A percentile compares a stretch with the other conserved stretches of the same genome.
These are phyloP conservation scores for Drosophila lacicola DNA, from an alignment of 2,888 invertebrate genomes.

Conservation along the genomic window DNA sequence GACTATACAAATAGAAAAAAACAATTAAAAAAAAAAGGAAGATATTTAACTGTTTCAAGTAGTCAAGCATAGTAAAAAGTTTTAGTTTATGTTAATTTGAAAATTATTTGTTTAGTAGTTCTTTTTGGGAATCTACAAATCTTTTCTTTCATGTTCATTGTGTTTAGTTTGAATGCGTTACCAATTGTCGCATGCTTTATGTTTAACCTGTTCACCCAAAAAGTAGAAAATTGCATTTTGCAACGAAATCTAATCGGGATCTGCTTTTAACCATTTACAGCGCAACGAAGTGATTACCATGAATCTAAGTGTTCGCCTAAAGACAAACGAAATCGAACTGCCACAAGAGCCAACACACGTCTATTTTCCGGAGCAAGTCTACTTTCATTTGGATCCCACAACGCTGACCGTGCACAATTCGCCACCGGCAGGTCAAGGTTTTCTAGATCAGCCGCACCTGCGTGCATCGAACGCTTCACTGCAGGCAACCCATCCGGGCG, in stretches of 20 bases:
- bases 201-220: constrained; percentile 22
- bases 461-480: constrained; percentile 79
- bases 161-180: constrained; percentile 50
- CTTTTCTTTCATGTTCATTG: constrained; percentile 26
- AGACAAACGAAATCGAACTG: constrained; percentile 85
- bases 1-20: no score
- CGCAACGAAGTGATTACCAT: constrained; percentile 85
- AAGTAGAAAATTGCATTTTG: background rate
- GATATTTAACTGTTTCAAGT: no score
- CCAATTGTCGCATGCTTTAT: constrained; percentile 57
- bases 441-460: constrained; percentile 69
- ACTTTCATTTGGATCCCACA: constrained; percentile 76
- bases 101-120: constrained; percentile 1
- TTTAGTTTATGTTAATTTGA: background rate
- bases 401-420: constrained; percentile 67
- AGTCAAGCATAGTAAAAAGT: no score
- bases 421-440: constrained; percentile 59
- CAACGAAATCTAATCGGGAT: constrained; percentile 20
- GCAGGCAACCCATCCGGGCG: constrained; percentile 59
- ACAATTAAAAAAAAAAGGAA: no score
- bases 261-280: constrained; percentile 77
- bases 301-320: constrained; percentile 85
- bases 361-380: constrained; percentile 76
- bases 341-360: constrained; percentile 80
- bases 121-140: background rate